Evolutionary conservation across 1,140 invertebrate genomes (phyloP).

Genomic region (Neomicropteryx cornuta): DNA sequence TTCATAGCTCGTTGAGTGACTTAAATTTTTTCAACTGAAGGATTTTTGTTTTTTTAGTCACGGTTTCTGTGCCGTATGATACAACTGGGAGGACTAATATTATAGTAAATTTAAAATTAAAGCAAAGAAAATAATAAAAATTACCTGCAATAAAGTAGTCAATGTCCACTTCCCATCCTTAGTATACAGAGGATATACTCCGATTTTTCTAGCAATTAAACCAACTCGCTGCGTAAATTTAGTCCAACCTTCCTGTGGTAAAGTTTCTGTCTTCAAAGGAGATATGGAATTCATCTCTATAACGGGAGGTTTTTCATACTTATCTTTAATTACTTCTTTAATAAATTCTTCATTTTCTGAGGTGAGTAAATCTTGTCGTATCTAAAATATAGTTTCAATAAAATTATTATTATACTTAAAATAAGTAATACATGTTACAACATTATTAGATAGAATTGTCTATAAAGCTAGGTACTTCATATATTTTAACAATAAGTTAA

Average conservation of each 20-base stretch:
- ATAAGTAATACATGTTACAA: not conserved
- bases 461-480: not conserved
- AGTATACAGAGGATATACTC: constrained; percentile 83
- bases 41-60: too few relatives aligned
- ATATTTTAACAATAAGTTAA: not conserved
- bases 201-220: constrained; percentile 87
- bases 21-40: too few relatives aligned
- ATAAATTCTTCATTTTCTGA: constrained; percentile 74
- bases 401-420: too few relatives aligned
- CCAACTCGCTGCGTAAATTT: constrained; percentile 59
- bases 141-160: constrained; percentile 79
- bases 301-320: constrained; percentile 33
- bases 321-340: constrained; percentile 62
- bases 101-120: too few relatives aligned
- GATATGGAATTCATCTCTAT: constrained; percentile 28
- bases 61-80: too few relatives aligned
- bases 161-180: constrained; percentile 71
- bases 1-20: too few relatives aligned
- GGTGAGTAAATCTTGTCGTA: constrained; percentile 59
- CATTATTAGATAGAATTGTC: not conserved
- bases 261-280: constrained; percentile 40
- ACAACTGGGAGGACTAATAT: too few relatives aligned
- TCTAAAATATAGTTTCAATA: constrained; percentile 43
- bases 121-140: constrained; percentile 4
- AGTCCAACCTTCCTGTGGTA: constrained; percentile 48